A percentile compares a stretch with the other conserved stretches of the same genome.
phyloP scores from a whole-genome alignment of 2,797 vertebrate species.

The Pseudocheirus occidentalis region DNA sequence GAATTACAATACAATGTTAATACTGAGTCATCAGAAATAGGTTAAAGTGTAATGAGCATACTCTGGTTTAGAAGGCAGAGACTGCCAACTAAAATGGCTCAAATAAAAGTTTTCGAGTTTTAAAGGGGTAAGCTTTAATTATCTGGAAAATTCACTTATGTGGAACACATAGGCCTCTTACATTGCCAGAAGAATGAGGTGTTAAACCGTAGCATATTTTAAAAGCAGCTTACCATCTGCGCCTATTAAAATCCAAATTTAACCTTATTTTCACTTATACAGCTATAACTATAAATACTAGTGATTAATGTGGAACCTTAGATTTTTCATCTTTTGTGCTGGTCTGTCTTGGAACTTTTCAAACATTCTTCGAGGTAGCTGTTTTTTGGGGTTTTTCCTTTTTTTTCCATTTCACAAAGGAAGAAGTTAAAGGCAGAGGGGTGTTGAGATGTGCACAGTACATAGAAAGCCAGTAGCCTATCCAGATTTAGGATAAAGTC shows the following conservation, averaged over 20 bases:
- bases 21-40: neutral
- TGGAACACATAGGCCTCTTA: slow-evolving; percentile 49
- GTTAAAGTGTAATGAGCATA: neutral
- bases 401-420: neutral
- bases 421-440: neutral
- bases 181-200: slow-evolving; percentile 57
- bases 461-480: neutral
- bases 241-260: slow-evolving; percentile 63
- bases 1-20: neutral
- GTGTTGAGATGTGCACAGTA: neutral
- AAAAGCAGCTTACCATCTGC: slow-evolving; percentile 70
- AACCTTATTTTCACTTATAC: slow-evolving; percentile 59
- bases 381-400: neutral
- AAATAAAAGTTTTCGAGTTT: slow-evolving; percentile 56
- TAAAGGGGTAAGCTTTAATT: slow-evolving; percentile 60
- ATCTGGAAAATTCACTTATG: slow-evolving; percentile 62
- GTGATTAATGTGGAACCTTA: slow-evolving; percentile 36
- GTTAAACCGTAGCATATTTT: slow-evolving; percentile 56
- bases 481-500: neutral
- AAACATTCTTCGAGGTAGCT: slow-evolving; percentile 9
- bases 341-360: slow-evolving; percentile 25
- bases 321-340: slow-evolving; percentile 34
- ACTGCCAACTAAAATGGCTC: slow-evolving; percentile 54
- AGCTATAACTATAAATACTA: slow-evolving; percentile 26
- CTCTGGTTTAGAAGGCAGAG: slow-evolving; percentile 44